A percentile compares a stretch with the other conserved stretches of the same genome.
Conservation (phyloP, 2,113 vertebrate species). For the Indri indri region DNA sequence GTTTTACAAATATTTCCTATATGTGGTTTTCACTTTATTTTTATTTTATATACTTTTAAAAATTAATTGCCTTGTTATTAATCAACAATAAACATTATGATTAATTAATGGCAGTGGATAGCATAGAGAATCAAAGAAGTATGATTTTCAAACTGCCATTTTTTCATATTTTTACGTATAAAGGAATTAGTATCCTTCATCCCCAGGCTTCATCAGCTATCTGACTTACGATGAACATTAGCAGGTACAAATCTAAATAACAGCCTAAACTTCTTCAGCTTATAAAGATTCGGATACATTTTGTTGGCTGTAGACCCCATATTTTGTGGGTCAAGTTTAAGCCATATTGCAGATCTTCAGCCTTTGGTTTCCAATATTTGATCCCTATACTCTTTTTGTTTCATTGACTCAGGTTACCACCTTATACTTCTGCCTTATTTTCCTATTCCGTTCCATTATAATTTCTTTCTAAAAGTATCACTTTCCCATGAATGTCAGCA, state of each 20-base stretch:
- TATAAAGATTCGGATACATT: not conserved
- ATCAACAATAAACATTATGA: not conserved
- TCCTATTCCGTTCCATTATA: not conserved
- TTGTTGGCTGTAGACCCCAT: not conserved
- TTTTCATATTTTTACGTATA: not conserved
- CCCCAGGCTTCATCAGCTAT: not conserved
- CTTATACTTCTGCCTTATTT: not conserved
- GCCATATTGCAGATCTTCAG: not conserved
- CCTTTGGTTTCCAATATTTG: not conserved
- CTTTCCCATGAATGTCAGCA: not conserved
- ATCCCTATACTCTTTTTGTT: not conserved
- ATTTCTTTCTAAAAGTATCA: not conserved
- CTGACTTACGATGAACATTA: not conserved
- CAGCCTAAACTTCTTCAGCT: accelerated
- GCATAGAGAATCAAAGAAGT: not conserved
- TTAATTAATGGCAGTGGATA: not conserved
- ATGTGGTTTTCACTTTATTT: not conserved
- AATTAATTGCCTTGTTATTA: not conserved
- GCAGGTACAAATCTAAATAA: not conserved
- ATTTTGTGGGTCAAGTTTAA: not conserved
- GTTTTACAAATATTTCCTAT: not conserved
- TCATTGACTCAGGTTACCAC: not conserved
- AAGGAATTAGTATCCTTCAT: not conserved
- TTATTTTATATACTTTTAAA: not conserved
- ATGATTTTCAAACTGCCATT: not conserved